phyloP scores from a whole-genome alignment of 2,113 vertebrate species.

The Bolborhynchus lineola region DNA sequence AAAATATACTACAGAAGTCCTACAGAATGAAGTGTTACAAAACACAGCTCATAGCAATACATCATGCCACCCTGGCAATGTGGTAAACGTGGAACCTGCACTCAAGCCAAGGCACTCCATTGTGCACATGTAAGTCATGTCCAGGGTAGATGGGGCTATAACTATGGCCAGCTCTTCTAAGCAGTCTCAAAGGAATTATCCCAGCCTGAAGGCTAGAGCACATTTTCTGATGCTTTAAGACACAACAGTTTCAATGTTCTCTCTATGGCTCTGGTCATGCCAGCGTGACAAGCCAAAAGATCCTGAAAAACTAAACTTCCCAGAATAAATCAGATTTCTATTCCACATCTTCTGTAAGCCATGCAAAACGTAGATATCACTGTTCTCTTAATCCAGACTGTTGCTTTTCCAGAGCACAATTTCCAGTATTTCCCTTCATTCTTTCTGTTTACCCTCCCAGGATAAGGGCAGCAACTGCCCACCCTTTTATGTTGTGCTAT shows the following conservation, averaged over 20 bases:
- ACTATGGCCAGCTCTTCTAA: not conserved
- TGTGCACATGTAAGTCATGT: rapidly evolving
- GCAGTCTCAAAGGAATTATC: not conserved
- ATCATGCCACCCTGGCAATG: not conserved
- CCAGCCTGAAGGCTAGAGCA: not conserved
- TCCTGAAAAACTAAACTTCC: not conserved
- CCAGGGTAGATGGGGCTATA: not conserved
- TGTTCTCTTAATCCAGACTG: not conserved
- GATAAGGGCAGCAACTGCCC: not conserved
- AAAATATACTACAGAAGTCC: not conserved
- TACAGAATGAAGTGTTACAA: not conserved
- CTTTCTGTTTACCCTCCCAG: not conserved
- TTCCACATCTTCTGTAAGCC: not conserved
- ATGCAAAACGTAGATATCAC: not conserved
- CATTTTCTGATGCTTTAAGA: not conserved
- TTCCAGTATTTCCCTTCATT: not conserved
- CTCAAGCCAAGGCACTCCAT: not conserved
- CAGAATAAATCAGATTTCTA: not conserved
- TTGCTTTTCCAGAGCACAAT: not conserved
- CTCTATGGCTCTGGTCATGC: not conserved
- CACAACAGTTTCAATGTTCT: not conserved
- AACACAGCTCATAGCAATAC: not conserved
- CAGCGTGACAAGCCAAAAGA: not conserved
- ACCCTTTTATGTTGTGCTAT: not conserved
- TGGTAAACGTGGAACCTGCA: not conserved